Conservation (phyloP, 37 sponge, comb jelly and placozoan genomes). For the Ephydatia muelleri region DNA sequence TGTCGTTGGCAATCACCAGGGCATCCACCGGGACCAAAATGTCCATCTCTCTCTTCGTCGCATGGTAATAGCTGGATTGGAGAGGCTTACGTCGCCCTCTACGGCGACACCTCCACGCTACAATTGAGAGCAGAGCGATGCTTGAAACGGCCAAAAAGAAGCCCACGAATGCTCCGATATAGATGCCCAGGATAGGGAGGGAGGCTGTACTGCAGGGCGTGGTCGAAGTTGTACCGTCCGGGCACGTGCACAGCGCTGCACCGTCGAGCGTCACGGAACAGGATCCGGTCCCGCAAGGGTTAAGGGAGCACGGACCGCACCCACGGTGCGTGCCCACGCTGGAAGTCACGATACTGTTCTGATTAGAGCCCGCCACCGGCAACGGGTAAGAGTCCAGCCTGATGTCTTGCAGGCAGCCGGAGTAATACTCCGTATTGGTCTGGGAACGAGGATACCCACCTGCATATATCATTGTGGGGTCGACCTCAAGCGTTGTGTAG, state of each 20-base stretch:
- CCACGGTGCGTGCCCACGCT: not conserved
- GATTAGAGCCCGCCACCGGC: slow-evolving; percentile 40
- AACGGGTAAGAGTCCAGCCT: slow-evolving; percentile 33
- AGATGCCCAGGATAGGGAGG: not conserved
- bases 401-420: slow-evolving; percentile 61
- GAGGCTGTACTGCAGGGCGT: not conserved
- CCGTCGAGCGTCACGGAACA: slow-evolving; percentile 27
- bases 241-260: slow-evolving; percentile 31
- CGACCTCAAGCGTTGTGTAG: slow-evolving; percentile 27
- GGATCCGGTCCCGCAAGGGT: slow-evolving; percentile 44
- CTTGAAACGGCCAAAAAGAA: slow-evolving; percentile 5
- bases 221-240: slow-evolving; percentile 19
- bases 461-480: slow-evolving; percentile 34
- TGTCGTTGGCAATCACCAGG: slow-evolving; percentile 39
- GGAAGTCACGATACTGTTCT: slow-evolving; percentile 41
- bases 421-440: not conserved
- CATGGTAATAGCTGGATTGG: not conserved
- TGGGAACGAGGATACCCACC: slow-evolving; percentile 31
- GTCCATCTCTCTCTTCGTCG: not conserved
- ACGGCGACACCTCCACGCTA: not conserved
- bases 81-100: not conserved
- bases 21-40: slow-evolving; percentile 4
- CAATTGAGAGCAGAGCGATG: not conserved
- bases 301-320: slow-evolving; percentile 34
- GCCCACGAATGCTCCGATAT: not conserved